Evolutionary conservation across 2,888 invertebrate species (phyloP).

Genomic region (Asteroscopus sphinx): DNA sequence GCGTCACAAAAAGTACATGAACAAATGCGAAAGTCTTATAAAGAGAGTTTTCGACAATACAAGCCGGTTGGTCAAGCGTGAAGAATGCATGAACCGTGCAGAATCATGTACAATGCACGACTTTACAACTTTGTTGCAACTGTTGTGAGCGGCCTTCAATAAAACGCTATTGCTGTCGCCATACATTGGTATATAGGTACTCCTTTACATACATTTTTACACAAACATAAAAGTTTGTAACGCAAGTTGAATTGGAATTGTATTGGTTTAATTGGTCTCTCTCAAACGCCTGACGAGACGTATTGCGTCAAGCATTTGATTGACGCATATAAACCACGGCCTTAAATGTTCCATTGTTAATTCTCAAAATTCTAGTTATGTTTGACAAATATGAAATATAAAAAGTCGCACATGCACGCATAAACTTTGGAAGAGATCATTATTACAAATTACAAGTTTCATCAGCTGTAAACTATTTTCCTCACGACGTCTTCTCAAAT

Average conservation of each 20-base stretch:
- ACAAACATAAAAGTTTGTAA: constrained; percentile 63
- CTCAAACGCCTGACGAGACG: too few relatives aligned
- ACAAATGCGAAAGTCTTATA: constrained; percentile 36
- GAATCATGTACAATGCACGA: constrained; percentile 68
- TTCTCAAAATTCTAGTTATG: too few relatives aligned
- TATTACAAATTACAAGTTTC: too few relatives aligned
- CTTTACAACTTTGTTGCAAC: constrained; percentile 57
- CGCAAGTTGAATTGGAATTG: constrained; percentile 59
- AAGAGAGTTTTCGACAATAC: constrained; percentile 50
- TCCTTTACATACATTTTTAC: constrained; percentile 71
- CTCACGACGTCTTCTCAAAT: too few relatives aligned
- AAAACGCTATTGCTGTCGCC: constrained; percentile 70
- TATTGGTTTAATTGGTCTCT: too few relatives aligned
- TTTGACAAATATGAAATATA: too few relatives aligned
- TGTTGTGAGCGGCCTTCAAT: constrained; percentile 65
- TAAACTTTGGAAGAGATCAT: too few relatives aligned
- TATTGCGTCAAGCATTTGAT: too few relatives aligned
- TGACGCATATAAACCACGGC: too few relatives aligned
- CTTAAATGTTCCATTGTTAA: too few relatives aligned
- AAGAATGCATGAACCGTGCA: constrained; percentile 71
- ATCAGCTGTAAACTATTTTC: too few relatives aligned
- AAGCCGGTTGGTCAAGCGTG: constrained; percentile 65
- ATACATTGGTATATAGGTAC: constrained; percentile 57
- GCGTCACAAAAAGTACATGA: constrained; percentile 29
- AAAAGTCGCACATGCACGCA: too few relatives aligned